Percentiles rank a stretch among this genome's conserved stretches.
phyloP scores from a whole-genome alignment of 2,888 invertebrate species.

The Pyrrhosoma nymphula region DNA sequence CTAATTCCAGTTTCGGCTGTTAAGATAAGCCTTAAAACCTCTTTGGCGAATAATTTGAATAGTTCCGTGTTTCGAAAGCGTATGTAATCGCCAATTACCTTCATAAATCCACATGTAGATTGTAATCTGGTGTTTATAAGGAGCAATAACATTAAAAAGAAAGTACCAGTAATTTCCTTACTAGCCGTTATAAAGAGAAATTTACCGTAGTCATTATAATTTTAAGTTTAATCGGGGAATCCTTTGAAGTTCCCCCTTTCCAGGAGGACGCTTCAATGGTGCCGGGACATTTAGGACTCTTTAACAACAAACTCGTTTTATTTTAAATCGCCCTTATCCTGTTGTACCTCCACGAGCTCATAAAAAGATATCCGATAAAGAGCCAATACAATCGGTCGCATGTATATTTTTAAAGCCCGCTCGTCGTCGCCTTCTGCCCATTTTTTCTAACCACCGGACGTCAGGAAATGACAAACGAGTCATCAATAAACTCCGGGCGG shows the following conservation, averaged over 20 bases:
- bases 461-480: conserved; percentile 48
- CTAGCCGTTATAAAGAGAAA: neutral
- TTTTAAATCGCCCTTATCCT: neutral
- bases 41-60: too few relatives aligned
- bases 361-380: conserved; percentile 53
- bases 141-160: neutral
- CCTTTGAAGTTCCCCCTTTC: neutral
- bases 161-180: neutral
- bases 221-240: neutral
- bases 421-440: neutral
- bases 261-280: neutral
- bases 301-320: neutral
- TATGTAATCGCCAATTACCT: neutral
- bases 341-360: conserved; percentile 20
- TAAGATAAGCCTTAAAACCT: too few relatives aligned
- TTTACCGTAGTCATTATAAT: neutral
- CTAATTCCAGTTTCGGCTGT: too few relatives aligned
- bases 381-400: conserved; percentile 28
- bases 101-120: neutral
- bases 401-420: neutral
- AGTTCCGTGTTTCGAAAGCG: too few relatives aligned
- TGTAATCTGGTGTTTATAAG: neutral
- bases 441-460: conserved; percentile 35
- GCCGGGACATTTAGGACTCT: conserved; percentile 32
- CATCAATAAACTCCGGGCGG: conserved; percentile 44